Evolutionary conservation across 53 echinoderm and acorn worm species (phyloP).

Genomic region (Stichopus horrens): DNA sequence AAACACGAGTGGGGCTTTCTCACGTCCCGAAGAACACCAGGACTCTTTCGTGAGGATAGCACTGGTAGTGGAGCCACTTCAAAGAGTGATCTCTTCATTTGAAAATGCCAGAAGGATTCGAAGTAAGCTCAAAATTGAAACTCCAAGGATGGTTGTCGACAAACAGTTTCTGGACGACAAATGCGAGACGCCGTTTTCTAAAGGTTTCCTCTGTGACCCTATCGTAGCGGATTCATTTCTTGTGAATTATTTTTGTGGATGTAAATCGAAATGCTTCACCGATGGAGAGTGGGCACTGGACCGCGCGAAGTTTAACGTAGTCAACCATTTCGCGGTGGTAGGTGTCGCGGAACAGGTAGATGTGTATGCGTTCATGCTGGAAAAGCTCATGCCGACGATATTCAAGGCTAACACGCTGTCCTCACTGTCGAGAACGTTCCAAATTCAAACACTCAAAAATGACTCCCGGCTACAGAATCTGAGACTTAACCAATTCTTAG

Average conservation of each 20-base stretch:
- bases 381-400: constrained; percentile 25
- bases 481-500: constrained; percentile 12
- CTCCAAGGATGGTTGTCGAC: not conserved
- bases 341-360: constrained; percentile 25
- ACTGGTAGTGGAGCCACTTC: constrained; percentile 7
- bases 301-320: constrained; percentile 23
- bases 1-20: not conserved
- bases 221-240: constrained; percentile 21
- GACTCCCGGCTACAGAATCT: not conserved
- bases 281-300: constrained; percentile 27
- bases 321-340: constrained; percentile 36
- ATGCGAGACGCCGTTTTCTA: not conserved
- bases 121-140: not conserved
- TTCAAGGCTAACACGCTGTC: constrained; percentile 7
- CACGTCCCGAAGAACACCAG: constrained; percentile 6
- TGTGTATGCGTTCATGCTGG: not conserved
- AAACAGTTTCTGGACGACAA: not conserved
- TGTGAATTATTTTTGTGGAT: constrained; percentile 39
- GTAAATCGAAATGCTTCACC: constrained; percentile 17
- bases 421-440: not conserved
- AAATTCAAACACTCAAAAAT: not conserved
- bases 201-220: not conserved
- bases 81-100: not conserved
- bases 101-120: not conserved
- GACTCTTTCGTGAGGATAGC: constrained; percentile 26